Evolutionary conservation across 23 tunicate genomes (phyloP), one percentile per base, ranked within the genome.

Genomic region (Oikopleura vanhoeffeni): DNA sequence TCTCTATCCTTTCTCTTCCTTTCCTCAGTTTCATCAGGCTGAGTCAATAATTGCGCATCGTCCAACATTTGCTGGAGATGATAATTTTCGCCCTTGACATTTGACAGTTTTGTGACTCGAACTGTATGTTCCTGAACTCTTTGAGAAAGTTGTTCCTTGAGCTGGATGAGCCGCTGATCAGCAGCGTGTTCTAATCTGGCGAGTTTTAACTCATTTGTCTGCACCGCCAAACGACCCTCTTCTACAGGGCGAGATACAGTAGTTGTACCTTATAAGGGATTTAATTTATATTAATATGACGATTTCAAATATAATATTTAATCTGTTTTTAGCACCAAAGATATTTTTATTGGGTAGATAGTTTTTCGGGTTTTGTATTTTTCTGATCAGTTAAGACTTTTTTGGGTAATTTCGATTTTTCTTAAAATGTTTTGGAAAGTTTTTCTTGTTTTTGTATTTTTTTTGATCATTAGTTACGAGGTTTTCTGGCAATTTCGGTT

Each of bases 11-110:
- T 49, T 49, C 18, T 24, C 24, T 49, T 13, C 24, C 24, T 49
- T 24, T 49, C 64, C 24, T 49, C 40, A 38, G 86, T 83, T 64
- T 88, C 91, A 38, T 86, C 33, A 67, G 90, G 87, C 77, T 85
- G 76, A 41, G 76, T 86, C 18, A 64, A 85, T 76, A 71, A 71
- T 13, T 18, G 27, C 27, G 79, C 79, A 71, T 13, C 35, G 79
- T 71, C 79, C 79, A 71, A 38, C 34, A 13, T 30, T 13, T 13
- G 35, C 2, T 71, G 2, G 32, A 71, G 79, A 2, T 71, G 27
- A 30, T 71, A 71, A 71, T 71, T 30, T 71, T 71, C 79, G 38
- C 79, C 38, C 32, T 71, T 71, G 36, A 71, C 4, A 2, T 13
- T 71, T 32, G 79, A 13, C 35, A 71, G 27, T 71, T 71, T 18